Evolutionary conservation across 2,797 vertebrate species (phyloP), one percentile per base, ranked within the genome.

Genomic region (Anas acuta): DNA sequence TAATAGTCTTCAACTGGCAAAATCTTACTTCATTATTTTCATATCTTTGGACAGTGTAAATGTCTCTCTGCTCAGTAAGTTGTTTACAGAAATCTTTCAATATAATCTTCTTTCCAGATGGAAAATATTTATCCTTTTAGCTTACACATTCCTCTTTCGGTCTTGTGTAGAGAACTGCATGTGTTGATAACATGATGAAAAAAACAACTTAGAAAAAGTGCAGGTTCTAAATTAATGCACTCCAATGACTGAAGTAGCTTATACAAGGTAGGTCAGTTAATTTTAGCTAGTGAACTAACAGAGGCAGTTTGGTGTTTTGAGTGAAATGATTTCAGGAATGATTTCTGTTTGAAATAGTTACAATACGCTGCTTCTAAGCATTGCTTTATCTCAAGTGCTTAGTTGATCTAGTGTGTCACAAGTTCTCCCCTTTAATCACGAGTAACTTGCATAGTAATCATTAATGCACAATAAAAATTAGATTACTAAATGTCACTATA

Each of bases 71-170:
- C 39, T 96, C 39, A 58, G 28, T 17, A 23, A 87, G 37, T 77
- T 92, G 32, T 92, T 95, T 96, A 76, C 57, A 85, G 77, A 87
- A 91, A 56, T 92, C 39, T 89, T 93, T 66, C 70, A 53, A 33
- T 91, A 74, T 51, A 83, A 86, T 60, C 47, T 39, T 66, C 51
- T 91, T 93, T 89, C 25, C 58, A 87, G 69, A 39, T 71, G 56
- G 76, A 94, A 92, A 89, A 75, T 89, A 89, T 33, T 89, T 45
- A 80, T 95, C 18, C 58, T 89, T 95, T 82, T 73, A 75, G 69
- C 26, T 87, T 94, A 91, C 14, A 32, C 22, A 26, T 89, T 93
- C 62, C 39, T 83, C 90, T 90, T 80, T 84, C 41, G 45, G 66
- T 91, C 39, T 53, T 28, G 4, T 64, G 0, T 84, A 74, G 69